These are phyloP conservation scores for Meandrina meandrites DNA, from an alignment of 92 coral and sea anemone genomes.

Conservation along the genomic window DNA sequence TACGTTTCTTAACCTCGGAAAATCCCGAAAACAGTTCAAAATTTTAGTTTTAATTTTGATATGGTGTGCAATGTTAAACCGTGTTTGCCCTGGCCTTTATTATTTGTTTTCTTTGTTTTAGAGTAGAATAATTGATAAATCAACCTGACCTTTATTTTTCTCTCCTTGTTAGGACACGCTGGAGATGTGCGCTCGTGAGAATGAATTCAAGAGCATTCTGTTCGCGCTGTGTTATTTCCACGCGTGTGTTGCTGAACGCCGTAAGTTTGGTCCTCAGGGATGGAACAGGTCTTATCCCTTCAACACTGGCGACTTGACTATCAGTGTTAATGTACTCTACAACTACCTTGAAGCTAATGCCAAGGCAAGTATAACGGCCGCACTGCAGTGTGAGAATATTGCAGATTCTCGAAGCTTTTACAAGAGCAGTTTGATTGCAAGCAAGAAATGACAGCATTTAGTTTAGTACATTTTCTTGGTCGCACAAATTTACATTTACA, in stretches of 20 bases:
- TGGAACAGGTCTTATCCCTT: slow-evolving; percentile 99
- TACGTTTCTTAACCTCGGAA: too few relatives aligned
- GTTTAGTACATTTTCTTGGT: too few relatives aligned
- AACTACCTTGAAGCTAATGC: slow-evolving; percentile 98
- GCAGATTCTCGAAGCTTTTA: not conserved
- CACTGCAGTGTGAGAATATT: not conserved
- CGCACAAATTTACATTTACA: too few relatives aligned
- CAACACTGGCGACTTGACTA: slow-evolving; percentile 98
- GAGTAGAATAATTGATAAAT: not conserved
- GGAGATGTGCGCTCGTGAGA: slow-evolving; percentile 99
- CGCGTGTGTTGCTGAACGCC: slow-evolving; percentile 97
- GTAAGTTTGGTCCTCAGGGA: slow-evolving; percentile 99
- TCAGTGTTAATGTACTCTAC: slow-evolving; percentile 95
- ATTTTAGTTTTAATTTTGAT: too few relatives aligned
- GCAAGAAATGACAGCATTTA: not conserved
- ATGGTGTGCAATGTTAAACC: not conserved
- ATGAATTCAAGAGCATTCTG: slow-evolving; percentile 98
- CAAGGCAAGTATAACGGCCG: slow-evolving; percentile 55
- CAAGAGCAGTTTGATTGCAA: not conserved
- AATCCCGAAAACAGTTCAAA: too few relatives aligned
- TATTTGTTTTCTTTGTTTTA: not conserved
- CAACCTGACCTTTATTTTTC: slow-evolving; percentile 8
- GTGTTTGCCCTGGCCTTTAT: not conserved
- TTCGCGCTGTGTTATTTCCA: slow-evolving; percentile 98
- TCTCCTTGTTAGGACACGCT: slow-evolving; percentile 81